A percentile compares a stretch with the other conserved stretches of the same genome.
These are phyloP conservation scores for Dicrurus megarhynchus DNA, from an alignment of 2,113 vertebrate species.

Conservation along the genomic window DNA sequence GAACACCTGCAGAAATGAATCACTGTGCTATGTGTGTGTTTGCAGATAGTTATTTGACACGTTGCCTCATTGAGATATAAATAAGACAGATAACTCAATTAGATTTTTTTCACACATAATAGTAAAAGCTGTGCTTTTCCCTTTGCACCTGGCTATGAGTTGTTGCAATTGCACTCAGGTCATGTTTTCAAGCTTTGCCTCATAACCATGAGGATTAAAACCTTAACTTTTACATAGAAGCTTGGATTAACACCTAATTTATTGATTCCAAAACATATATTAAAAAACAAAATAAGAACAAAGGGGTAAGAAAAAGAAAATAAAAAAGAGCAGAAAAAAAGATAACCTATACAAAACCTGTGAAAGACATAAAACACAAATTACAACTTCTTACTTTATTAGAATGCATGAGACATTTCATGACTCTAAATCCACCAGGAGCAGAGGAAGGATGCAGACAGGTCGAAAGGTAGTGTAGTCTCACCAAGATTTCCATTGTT, in stretches of 20 bases:
- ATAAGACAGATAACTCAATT: not conserved
- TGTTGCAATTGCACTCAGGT: not conserved
- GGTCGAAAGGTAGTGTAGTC: not conserved
- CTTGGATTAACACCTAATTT: not conserved
- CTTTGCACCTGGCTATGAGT: not conserved
- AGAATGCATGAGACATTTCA: not conserved
- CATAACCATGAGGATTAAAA: not conserved
- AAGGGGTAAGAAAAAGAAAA: fast-evolving
- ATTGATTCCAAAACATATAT: not conserved
- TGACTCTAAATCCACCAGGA: not conserved
- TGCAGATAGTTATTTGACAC: not conserved
- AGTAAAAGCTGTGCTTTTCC: not conserved
- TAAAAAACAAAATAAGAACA: not conserved
- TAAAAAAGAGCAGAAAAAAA: fast-evolving
- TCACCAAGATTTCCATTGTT: not conserved
- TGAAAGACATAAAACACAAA: not conserved
- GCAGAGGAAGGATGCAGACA: not conserved
- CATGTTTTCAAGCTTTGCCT: not conserved
- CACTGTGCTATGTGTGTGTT: not conserved
- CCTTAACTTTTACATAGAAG: not conserved
- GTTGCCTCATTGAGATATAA: not conserved
- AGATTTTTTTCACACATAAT: not conserved
- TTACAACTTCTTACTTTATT: not conserved
- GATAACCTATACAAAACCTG: not conserved
- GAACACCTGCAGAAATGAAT: constrained; percentile 13